These are phyloP conservation scores for Apteryx owenii DNA, from an alignment of 2,113 vertebrate genomes.

Conservation along the genomic window DNA sequence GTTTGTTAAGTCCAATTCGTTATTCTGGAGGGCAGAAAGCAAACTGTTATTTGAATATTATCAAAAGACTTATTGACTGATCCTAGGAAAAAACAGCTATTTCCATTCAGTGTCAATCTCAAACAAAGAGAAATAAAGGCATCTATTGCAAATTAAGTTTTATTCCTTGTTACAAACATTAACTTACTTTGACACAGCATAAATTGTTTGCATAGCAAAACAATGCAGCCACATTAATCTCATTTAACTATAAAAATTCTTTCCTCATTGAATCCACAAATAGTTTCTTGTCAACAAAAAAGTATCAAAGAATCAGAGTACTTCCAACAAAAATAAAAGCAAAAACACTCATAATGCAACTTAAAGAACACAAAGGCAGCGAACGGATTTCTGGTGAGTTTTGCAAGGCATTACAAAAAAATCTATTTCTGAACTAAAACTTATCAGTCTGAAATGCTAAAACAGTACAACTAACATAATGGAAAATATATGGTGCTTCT, in stretches of 20 bases:
- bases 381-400: neutral
- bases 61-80: neutral
- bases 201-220: neutral
- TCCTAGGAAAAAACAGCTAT: neutral
- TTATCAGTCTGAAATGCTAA: neutral
- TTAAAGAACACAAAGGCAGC: neutral
- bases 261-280: constrained; percentile 28
- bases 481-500: neutral
- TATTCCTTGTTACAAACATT: neutral
- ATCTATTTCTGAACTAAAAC: neutral
- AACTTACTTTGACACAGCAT: neutral
- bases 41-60: neutral
- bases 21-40: neutral
- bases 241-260: constrained; percentile 9
- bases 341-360: neutral
- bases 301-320: neutral
- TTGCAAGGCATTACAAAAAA: neutral
- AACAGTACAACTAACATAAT: neutral
- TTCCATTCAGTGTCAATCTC: neutral
- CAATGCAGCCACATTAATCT: neutral
- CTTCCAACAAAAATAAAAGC: neutral
- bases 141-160: neutral
- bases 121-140: neutral
- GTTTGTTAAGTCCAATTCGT: neutral
- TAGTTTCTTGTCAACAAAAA: constrained; percentile 21